Base-by-base conservation (phyloP, 2,888 invertebrate genomes). In the Melanostoma mellinum region DNA sequence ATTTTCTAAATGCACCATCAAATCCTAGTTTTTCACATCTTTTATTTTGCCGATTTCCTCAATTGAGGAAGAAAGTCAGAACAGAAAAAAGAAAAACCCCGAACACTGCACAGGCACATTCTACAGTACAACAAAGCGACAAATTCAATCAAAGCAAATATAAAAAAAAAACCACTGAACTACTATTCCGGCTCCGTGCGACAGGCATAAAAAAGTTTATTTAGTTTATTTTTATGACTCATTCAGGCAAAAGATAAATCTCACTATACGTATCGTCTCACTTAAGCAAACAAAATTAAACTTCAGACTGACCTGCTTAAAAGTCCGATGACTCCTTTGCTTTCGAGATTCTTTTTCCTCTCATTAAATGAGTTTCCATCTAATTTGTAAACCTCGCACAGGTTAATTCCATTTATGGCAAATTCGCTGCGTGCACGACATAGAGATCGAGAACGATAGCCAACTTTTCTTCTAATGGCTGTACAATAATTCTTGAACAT, bases 361-460 rank as follows among this genome's bases (percentile, higher is more conserved):
- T 58, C 46, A 30, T 35, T 44, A 10, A 55, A 10, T 30, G 42
- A 32, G 40, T 60, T 10, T 46, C n/a, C 33, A 48, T 67, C 60
- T 67, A 67, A 73, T 68, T 79, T 74, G 67, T 65, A 80, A 76
- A 44, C 60, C 72, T 56, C 61, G 56, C 77, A 77, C 76, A 72
- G 81, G 76, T 77, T 81, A 72, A 67, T 68, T 63, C 68, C 82
- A 77, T 77, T 77, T 77, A 63, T 74, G 68, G 77, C 68, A 65
- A 79, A 73, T 82, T 73, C 65, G 56, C 30, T 61, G 72, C 68
- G 81, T 77, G 81, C 73, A 68, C 78, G 82, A 75, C 75, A 82
- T 71, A 56, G 55, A 82, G 77, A 78, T 78, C 53, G 10, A 58
- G 58, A 69, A 69, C 58, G 77, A 82, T 82, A 77, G 77, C 56